Evolutionary conservation across 2,113 vertebrate genomes (phyloP).

Genomic region (Oxyruncus cristatus): DNA sequence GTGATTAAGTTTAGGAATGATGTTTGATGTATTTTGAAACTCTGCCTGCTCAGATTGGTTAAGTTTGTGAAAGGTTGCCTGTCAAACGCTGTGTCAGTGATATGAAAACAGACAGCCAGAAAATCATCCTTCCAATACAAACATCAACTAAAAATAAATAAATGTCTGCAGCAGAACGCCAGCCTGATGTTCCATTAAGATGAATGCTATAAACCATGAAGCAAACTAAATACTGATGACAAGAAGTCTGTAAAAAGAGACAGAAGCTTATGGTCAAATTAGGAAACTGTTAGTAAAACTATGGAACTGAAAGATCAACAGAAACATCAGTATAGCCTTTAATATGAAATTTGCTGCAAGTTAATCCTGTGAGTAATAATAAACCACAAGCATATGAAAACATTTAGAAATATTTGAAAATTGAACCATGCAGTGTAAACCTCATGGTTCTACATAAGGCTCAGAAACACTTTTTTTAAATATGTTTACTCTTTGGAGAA

Average conservation of each 20-base stretch:
- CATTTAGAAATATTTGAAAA: neutral
- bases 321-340: neutral
- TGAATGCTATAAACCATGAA: neutral
- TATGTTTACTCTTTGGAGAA: neutral
- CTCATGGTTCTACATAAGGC: neutral
- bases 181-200: slow-evolving; percentile 40
- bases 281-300: neutral
- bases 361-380: neutral
- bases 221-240: slow-evolving; percentile 38
- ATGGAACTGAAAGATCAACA: neutral
- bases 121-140: slow-evolving; percentile 34
- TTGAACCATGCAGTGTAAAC: neutral
- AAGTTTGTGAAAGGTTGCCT: slow-evolving; percentile 39
- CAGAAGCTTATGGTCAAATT: neutral
- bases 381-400: neutral
- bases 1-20: slow-evolving; percentile 4
- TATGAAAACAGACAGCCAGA: slow-evolving; percentile 44
- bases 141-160: slow-evolving; percentile 45
- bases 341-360: neutral
- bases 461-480: neutral
- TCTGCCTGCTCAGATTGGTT: neutral
- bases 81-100: neutral
- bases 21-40: slow-evolving; percentile 21
- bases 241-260: slow-evolving; percentile 29
- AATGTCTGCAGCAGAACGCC: slow-evolving; percentile 33